Evolutionary conservation across 2,113 vertebrate genomes (phyloP).

Genomic region (Drymodes brunneopygia): DNA sequence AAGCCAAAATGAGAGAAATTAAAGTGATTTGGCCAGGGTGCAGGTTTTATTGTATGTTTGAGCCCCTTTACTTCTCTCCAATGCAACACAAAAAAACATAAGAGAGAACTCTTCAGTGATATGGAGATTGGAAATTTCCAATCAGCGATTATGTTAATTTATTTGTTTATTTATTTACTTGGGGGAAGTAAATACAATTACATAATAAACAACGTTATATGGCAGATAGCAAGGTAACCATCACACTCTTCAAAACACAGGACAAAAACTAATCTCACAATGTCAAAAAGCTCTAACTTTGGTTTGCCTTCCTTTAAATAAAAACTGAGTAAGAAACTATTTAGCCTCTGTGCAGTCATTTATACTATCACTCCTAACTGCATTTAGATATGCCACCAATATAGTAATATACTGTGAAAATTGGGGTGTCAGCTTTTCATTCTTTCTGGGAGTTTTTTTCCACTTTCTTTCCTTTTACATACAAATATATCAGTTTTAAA

Average conservation of each 20-base stretch:
- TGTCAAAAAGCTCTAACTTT: not conserved
- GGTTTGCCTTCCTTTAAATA: not conserved
- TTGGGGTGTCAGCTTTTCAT: not conserved
- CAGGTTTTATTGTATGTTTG: not conserved
- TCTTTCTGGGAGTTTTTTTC: not conserved
- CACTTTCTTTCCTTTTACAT: not conserved
- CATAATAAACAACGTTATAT: not conserved
- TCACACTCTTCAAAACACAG: not conserved
- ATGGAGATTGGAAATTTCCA: not conserved
- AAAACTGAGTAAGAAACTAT: not conserved
- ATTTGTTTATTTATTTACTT: not conserved
- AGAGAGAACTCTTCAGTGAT: not conserved
- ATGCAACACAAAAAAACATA: not conserved
- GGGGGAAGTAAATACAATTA: not conserved
- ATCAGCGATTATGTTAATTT: not conserved
- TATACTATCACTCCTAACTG: not conserved
- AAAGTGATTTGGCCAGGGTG: not conserved
- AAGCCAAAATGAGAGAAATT: not conserved
- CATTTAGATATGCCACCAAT: not conserved
- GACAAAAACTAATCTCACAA: not conserved
- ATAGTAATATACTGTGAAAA: not conserved
- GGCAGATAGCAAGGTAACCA: not conserved
- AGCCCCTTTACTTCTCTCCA: not conserved
- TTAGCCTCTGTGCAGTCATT: not conserved
- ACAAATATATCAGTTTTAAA: conserved; percentile 23